phyloP scores from a whole-genome alignment of 2,797 vertebrate genomes.

The Tinamus major region DNA sequence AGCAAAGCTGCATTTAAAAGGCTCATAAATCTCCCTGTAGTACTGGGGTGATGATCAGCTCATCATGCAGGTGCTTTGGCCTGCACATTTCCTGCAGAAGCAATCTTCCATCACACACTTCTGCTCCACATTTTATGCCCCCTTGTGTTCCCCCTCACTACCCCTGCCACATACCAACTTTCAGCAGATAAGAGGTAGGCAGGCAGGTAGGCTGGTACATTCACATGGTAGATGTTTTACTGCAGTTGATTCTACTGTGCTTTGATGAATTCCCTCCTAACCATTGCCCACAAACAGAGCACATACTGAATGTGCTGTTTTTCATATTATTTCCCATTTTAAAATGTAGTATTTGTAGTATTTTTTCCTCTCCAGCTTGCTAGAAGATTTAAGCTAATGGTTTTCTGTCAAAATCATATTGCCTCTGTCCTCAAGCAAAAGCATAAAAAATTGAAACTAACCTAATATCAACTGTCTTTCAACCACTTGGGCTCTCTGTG shows the following conservation, averaged over 20 bases:
- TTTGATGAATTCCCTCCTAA: conserved; percentile 41
- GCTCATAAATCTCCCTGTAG: conserved; percentile 33
- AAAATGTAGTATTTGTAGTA: background rate
- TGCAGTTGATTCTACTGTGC: background rate
- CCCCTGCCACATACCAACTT: background rate
- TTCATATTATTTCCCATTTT: conserved; percentile 50
- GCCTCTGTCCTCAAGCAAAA: conserved; percentile 50
- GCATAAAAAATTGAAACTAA: conserved; percentile 60
- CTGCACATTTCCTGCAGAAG: conserved; percentile 28
- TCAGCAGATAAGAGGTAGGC: background rate
- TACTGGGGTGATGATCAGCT: conserved; percentile 43
- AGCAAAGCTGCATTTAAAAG: conserved; percentile 7
- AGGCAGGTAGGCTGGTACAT: background rate
- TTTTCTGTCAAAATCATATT: conserved; percentile 42
- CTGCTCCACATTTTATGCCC: background rate
- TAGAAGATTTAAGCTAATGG: conserved; percentile 49
- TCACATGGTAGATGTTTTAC: background rate
- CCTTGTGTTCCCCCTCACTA: background rate
- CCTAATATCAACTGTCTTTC: conserved; percentile 49
- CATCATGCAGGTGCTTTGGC: conserved; percentile 42
- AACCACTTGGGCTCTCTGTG: conserved; percentile 44
- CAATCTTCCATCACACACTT: conserved; percentile 4
- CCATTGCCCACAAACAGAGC: background rate
- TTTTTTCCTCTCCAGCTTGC: conserved; percentile 10
- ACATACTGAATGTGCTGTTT: conserved; percentile 18